Evolutionary conservation across 2,113 vertebrate genomes (phyloP).

Genomic region (Boleophthalmus pectinirostris): DNA sequence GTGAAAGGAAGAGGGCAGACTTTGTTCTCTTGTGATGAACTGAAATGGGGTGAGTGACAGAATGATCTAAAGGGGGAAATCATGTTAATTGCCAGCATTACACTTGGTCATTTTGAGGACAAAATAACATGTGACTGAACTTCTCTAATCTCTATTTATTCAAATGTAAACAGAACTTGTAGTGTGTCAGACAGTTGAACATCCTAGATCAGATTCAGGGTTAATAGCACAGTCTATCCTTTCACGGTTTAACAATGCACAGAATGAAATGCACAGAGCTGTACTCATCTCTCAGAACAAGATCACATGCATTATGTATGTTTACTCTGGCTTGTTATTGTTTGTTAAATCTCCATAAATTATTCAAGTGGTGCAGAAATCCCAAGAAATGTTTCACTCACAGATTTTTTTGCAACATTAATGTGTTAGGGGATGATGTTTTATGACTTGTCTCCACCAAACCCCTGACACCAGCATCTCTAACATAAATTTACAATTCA

Average conservation of each 20-base stretch:
- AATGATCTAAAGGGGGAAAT: constrained; percentile 52
- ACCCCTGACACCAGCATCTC: constrained; percentile 44
- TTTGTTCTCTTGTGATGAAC: constrained; percentile 47
- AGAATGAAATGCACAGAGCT: constrained; percentile 14
- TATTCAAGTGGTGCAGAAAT: constrained; percentile 65
- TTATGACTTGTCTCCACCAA: constrained; percentile 46
- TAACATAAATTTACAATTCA: constrained; percentile 61
- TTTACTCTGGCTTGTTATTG: constrained; percentile 58
- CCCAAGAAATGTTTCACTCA: constrained; percentile 58
- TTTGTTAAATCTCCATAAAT: constrained; percentile 67
- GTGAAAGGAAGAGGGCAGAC: constrained; percentile 46
- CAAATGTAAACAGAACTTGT: neutral
- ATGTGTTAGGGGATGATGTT: constrained; percentile 46
- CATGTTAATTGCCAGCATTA: constrained; percentile 55
- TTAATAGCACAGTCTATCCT: neutral
- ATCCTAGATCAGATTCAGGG: neutral
- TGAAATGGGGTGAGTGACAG: constrained; percentile 61
- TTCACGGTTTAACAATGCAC: constrained; percentile 23
- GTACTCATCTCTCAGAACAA: constrained; percentile 35
- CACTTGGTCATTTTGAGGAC: constrained; percentile 37
- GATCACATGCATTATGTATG: constrained; percentile 61
- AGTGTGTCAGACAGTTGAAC: neutral
- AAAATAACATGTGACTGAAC: constrained; percentile 41
- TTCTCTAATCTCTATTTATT: constrained; percentile 10
- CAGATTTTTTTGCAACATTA: constrained; percentile 58